Evolutionary conservation across 2,888 invertebrate species (phyloP).

Genomic region (Tromatobia lineatoria): DNA sequence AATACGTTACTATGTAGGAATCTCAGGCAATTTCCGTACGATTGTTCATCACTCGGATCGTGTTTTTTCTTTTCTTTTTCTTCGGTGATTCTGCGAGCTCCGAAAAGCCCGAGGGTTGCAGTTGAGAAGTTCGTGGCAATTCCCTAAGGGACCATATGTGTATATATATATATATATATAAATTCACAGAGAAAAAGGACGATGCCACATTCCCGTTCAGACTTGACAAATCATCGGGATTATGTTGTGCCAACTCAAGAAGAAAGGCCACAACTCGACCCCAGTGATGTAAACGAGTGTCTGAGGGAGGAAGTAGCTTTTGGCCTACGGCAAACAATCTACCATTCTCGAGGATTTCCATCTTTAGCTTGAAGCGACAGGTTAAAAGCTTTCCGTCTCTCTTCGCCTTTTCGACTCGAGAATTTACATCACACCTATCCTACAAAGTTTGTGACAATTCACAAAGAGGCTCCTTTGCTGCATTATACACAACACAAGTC

Average conservation of each 20-base stretch:
- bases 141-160: constrained; percentile 22
- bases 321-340: constrained; percentile 28
- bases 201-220: constrained; percentile 32
- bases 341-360: constrained; percentile 50
- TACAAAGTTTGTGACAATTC: constrained; percentile 34
- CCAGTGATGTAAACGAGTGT: not conserved
- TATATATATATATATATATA: not conserved
- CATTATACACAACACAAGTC: constrained; percentile 21
- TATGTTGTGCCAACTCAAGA: constrained; percentile 34
- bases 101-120: not conserved
- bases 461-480: constrained; percentile 14
- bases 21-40: constrained; percentile 18
- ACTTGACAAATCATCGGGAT: constrained; percentile 59
- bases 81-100: not conserved
- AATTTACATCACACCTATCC: constrained; percentile 16
- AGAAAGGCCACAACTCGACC: constrained; percentile 25
- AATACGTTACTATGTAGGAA: constrained; percentile 24
- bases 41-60: constrained; percentile 11
- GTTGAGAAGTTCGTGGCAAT: constrained; percentile 38
- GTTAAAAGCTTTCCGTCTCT: constrained; percentile 11
- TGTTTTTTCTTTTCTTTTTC: constrained; percentile 15
- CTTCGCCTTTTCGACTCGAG: not conserved
- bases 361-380: constrained; percentile 29
- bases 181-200: not conserved
- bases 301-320: constrained; percentile 49